Base-by-base conservation (phyloP, 2,888 invertebrate species). In the Xylota sylvarum region DNA sequence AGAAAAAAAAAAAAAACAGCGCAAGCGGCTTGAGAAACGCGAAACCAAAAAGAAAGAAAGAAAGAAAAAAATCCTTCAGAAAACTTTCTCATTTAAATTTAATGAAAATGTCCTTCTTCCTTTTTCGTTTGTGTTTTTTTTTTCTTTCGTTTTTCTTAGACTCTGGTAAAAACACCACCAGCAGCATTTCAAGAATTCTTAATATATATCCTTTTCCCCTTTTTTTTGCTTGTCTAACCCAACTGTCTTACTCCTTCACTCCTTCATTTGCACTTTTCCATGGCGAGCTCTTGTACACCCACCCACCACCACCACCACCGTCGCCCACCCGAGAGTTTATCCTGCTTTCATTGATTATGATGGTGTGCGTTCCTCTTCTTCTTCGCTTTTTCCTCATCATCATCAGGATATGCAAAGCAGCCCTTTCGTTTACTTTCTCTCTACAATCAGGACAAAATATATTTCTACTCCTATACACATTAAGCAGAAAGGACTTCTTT, bases 81-180 rank as follows among this genome's bases (percentile, higher is more conserved):
- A 79, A 86, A 86, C 86, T 82, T 86, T 86, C 86, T 86, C 86
- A 86, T 86, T 86, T 86, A 86, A 86, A 86, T 86, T 86, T 86
- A 86, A 86, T 86, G 82, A 86, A 86, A 86, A 86, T 86, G 82
- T 86, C 86, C 86, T 86, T 86, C 86, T 86, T 82, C 82, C 86
- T 64, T 82, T 37, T 78, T 72, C 77, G 65, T 81, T 76, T 40
- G 80, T 12, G 14, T 73, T 52, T 76, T 72, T 50, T 77, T 69
- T 55, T 67, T 27, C n/a, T 52, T 76, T 60, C 48, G 14, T 52
- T 76, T 55, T 62, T 76, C 58, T 76, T 37, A 77, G 81, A 70
- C 55, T 72, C 12, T 72, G 65, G 72, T 35, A 77, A 72, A 73
- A 77, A 56, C 82, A 70, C 56, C 72, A 77, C 67, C 82, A 86